Evolutionary conservation across 2,888 invertebrate species (phyloP).

Genomic region (Camponotus fellah): DNA sequence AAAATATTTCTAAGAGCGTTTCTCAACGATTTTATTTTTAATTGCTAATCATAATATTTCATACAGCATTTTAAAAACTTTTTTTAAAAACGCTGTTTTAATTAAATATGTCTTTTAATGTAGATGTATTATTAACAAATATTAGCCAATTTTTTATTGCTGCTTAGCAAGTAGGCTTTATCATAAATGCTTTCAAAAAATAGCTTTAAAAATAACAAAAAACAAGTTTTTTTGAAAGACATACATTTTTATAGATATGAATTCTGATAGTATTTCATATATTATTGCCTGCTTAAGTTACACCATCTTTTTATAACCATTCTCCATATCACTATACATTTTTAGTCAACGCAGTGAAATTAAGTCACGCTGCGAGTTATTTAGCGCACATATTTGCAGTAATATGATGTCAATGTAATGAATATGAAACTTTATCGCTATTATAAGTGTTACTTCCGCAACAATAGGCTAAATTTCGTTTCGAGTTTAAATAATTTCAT

Average conservation of each 20-base stretch:
- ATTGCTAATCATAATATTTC: neutral
- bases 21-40: neutral
- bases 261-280: neutral
- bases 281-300: neutral
- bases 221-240: neutral
- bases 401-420: neutral
- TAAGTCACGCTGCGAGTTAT: slow-evolving; percentile 33
- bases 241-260: neutral
- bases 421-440: slow-evolving; percentile 5
- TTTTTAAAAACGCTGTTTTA: neutral
- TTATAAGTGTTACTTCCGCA: slow-evolving; percentile 15
- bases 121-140: neutral
- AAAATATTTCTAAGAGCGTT: neutral
- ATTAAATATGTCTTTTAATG: neutral
- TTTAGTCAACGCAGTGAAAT: slow-evolving; percentile 36
- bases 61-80: neutral
- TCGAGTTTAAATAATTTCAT: neutral
- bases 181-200: slow-evolving; percentile 18
- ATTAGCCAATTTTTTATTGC: neutral
- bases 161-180: neutral
- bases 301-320: neutral
- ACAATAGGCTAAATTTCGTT: neutral
- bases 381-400: slow-evolving; percentile 21
- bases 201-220: neutral
- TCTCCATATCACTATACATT: slow-evolving; percentile 28